Base-by-base conservation (phyloP, 2,113 vertebrate species). In the Labeo catla region DNA sequence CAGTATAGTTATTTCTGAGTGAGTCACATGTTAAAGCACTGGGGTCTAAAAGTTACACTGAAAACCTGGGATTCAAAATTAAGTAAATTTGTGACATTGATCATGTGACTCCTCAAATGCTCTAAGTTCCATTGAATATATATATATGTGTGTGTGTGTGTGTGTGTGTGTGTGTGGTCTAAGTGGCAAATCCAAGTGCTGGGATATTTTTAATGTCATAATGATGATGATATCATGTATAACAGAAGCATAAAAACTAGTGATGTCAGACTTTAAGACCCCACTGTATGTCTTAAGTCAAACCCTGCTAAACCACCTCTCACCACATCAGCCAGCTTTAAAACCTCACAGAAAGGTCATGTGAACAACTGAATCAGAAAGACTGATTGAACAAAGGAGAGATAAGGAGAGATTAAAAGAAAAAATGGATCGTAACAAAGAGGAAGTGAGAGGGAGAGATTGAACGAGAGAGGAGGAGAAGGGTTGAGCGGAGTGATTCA, bases 391-490 rank as follows among this genome's bases (percentile, higher is more conserved):
- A 15, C 28, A 50, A 52, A 49, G 68, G 80, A 12, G 8, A 61
- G 87, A 85, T 43, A 76, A 65, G 9, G 34, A 19, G 7, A 76
- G 70, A 76, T 47, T 49, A 28, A 61, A 15, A 83, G 47, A 85
- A 19, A 85, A 34, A 28, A 57, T 19, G 21, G 47, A 68, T 12
- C 16, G 12, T 50, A 45, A 59, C 6, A 76, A 61, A 36, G n/a
- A 73, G 6, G 21, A 3, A 15, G 59, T 21, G 21, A 36, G 39
- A 47, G 39, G 49, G 19, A 36, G 49, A 47, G 9, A 81, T 11
- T n/a, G 68, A 73, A 36, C 19, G 19, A 72, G 81, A 54, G 36
- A 63, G 57, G 59, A 54, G 4, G 76, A 59, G 52, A 59, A 19
- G 36, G 63, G 70, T 6, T 12, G 52, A 59, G 54, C 52, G 21